Percentiles rank a stretch among this genome's conserved stretches.
Evolutionary conservation across 2,797 vertebrate species (phyloP).

Genomic region (Poecilia velifera): DNA sequence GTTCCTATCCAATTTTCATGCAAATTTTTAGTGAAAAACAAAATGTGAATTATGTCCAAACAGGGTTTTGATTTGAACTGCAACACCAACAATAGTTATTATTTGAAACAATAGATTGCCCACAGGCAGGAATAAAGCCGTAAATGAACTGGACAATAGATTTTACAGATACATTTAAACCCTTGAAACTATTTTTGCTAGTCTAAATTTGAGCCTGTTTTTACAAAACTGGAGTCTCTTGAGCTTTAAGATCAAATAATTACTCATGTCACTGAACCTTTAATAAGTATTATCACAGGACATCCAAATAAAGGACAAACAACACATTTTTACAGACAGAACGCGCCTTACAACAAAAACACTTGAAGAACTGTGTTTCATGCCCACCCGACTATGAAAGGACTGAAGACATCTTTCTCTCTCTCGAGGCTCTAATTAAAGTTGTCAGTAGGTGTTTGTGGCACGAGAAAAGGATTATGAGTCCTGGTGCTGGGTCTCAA

Average conservation of each 20-base stretch:
- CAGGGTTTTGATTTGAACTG: not conserved
- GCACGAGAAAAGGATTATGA: slow-evolving; percentile 46
- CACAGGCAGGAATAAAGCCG: not conserved
- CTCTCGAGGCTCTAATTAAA: slow-evolving; percentile 59
- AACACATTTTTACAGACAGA: not conserved
- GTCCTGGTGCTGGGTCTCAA: slow-evolving; percentile 57
- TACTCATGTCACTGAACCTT: not conserved
- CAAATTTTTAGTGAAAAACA: too few species aligned
- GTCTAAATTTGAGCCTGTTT: not conserved
- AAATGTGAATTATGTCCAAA: not conserved
- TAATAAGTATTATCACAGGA: not conserved
- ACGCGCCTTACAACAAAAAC: not conserved
- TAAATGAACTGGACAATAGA: not conserved
- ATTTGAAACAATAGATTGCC: not conserved
- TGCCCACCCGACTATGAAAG: not conserved
- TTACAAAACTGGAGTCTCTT: not conserved
- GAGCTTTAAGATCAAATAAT: slow-evolving; percentile 1
- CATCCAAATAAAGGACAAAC: not conserved
- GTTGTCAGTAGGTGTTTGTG: slow-evolving; percentile 59
- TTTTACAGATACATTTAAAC: not conserved
- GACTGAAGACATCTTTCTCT: slow-evolving; percentile 10
- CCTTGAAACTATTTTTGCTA: not conserved
- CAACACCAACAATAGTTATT: slow-evolving; percentile 5
- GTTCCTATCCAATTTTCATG: too few species aligned
- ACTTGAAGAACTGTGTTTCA: slow-evolving; percentile 12